A percentile compares a stretch with the other conserved stretches of the same genome.
These are phyloP conservation scores for Canis aureus DNA, from an alignment of 2,113 vertebrate genomes.

Conservation along the genomic window DNA sequence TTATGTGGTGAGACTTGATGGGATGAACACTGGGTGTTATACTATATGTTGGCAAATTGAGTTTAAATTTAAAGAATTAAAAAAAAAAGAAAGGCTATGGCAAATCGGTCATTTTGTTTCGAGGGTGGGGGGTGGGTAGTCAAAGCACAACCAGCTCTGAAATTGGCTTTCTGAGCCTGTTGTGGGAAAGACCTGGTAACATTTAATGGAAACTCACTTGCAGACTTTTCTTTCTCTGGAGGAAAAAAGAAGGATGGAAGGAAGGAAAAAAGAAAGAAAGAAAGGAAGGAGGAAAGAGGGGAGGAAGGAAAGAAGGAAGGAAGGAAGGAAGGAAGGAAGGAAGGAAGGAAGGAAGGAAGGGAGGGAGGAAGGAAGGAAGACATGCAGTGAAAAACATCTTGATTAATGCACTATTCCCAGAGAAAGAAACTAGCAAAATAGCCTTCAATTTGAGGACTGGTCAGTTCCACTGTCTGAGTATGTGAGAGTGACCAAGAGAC, in stretches of 20 bases:
- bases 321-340: neutral
- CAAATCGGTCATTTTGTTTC: conserved; percentile 3
- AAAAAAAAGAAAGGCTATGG: neutral
- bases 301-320: neutral
- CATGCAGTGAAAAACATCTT: conserved; percentile 3
- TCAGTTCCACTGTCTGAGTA: neutral
- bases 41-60: too few relatives aligned
- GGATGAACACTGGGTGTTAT: too few relatives aligned
- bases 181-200: conserved; percentile 34
- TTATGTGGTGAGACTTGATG: neutral
- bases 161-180: conserved; percentile 62
- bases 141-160: conserved; percentile 6
- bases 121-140: neutral
- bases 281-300: neutral
- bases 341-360: neutral
- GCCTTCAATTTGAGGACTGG: neutral
- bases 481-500: neutral
- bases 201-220: conserved; percentile 42
- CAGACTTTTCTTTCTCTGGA: conserved; percentile 45
- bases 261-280: neutral
- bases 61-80: too few relatives aligned
- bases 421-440: conserved; percentile 39
- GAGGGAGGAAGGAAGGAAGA: neutral
- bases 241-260: neutral
- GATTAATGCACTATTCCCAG: neutral